Evolutionary conservation across 2,113 vertebrate genomes (phyloP).

Genomic region (Monarcha castaneiventris): DNA sequence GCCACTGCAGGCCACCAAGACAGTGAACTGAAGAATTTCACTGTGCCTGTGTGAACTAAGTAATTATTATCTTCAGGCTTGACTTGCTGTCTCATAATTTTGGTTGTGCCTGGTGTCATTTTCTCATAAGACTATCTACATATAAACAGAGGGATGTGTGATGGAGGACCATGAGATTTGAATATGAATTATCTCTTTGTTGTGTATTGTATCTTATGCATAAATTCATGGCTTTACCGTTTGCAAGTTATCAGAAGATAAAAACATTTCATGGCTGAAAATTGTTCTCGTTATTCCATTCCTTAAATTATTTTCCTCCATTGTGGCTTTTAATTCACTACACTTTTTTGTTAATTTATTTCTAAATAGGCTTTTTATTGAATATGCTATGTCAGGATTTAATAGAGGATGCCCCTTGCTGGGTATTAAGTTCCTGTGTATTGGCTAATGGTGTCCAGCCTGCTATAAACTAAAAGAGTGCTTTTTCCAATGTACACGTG

Average conservation of each 20-base stretch:
- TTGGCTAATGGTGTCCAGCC: not conserved
- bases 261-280: constrained; percentile 66
- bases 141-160: constrained; percentile 40
- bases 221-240: constrained; percentile 22
- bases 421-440: not conserved
- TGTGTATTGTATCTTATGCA: constrained; percentile 38
- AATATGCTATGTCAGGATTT: constrained; percentile 43
- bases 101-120: constrained; percentile 46
- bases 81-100: constrained; percentile 46
- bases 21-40: not conserved
- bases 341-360: constrained; percentile 69
- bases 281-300: constrained; percentile 53
- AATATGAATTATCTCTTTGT: constrained; percentile 54
- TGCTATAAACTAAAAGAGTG: not conserved
- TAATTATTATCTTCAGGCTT: constrained; percentile 48
- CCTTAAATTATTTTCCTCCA: constrained; percentile 57
- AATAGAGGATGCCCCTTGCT: constrained; percentile 16
- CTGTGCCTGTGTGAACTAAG: constrained; percentile 15
- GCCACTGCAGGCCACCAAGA: not conserved
- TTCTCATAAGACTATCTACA: constrained; percentile 56
- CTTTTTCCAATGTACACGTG: not conserved
- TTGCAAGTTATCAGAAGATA: constrained; percentile 55
- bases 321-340: constrained; percentile 40
- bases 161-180: constrained; percentile 47
- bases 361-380: constrained; percentile 65